These are phyloP conservation scores for Siniperca scherzeri DNA, from an alignment of 2,797 vertebrate genomes.

Conservation along the genomic window DNA sequence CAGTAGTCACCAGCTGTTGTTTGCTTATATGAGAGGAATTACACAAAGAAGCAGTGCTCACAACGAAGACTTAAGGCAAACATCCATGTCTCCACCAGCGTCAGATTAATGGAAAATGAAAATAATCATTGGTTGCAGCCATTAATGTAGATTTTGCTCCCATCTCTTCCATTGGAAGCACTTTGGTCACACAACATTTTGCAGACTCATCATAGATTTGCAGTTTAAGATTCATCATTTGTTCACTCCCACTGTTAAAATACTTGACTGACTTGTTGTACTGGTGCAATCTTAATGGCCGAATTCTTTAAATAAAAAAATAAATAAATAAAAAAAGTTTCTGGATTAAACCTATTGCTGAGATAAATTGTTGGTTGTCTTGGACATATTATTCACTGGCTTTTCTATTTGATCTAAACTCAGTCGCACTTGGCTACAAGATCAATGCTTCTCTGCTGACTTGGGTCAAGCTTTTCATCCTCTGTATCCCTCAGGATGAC, in stretches of 20 bases:
- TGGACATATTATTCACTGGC: background rate
- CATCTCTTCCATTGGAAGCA: background rate
- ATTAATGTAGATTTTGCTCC: background rate
- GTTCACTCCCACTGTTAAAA: conserved; percentile 17
- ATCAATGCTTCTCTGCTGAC: background rate
- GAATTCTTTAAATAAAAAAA: background rate
- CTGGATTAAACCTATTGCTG: background rate
- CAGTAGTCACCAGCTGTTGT: background rate
- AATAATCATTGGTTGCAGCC: background rate
- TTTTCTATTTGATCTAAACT: background rate
- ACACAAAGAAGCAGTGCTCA: background rate
- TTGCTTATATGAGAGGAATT: background rate
- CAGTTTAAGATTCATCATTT: conserved; percentile 48
- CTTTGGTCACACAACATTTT: background rate
- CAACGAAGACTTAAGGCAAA: background rate
- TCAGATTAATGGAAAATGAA: background rate
- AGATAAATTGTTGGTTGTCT: background rate
- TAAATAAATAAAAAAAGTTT: background rate
- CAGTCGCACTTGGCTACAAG: background rate
- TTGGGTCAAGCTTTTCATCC: background rate
- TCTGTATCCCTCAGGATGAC: conserved; percentile 2
- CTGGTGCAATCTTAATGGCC: background rate
- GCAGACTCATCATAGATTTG: conserved; percentile 49
- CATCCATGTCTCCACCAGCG: background rate
- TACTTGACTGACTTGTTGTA: background rate